Percentiles rank a stretch among this genome's conserved stretches.
These are phyloP conservation scores for Uloborus plumipes DNA, from an alignment of 2,888 invertebrate species.

Conservation along the genomic window DNA sequence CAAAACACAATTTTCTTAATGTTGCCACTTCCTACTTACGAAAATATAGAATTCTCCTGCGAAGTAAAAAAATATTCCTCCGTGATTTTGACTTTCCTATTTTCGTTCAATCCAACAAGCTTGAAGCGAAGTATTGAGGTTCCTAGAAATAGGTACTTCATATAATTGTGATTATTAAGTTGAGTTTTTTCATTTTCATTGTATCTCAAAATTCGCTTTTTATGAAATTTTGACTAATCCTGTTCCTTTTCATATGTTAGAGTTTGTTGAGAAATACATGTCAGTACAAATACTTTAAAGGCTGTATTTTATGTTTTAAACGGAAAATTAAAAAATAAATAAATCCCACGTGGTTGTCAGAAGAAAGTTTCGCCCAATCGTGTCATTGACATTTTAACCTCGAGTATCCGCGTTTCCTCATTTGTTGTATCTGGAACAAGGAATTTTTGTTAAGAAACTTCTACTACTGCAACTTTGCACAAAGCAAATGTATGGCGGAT, in stretches of 20 bases:
- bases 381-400: slow-evolving; percentile 64
- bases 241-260: not conserved
- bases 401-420: slow-evolving; percentile 62
- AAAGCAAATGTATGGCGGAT: slow-evolving; percentile 49
- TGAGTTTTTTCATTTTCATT: too few relatives aligned
- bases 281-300: not conserved
- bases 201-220: not conserved
- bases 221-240: not conserved
- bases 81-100: too few relatives aligned
- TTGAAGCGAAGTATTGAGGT: too few relatives aligned
- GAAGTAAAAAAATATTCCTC: too few relatives aligned
- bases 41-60: too few relatives aligned
- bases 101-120: too few relatives aligned
- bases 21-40: too few relatives aligned
- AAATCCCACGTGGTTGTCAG: slow-evolving; percentile 37
- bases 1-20: too few relatives aligned
- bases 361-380: slow-evolving; percentile 55
- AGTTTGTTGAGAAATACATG: too few relatives aligned
- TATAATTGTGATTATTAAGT: too few relatives aligned
- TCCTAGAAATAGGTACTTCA: too few relatives aligned
- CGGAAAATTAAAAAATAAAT: slow-evolving; percentile 3
- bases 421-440: slow-evolving; percentile 63
- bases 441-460: slow-evolving; percentile 59
- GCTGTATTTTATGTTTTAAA: not conserved
- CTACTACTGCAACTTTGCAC: slow-evolving; percentile 53